phyloP scores from a whole-genome alignment of 2,888 invertebrate species.

The Brassicogethes aeneus region DNA sequence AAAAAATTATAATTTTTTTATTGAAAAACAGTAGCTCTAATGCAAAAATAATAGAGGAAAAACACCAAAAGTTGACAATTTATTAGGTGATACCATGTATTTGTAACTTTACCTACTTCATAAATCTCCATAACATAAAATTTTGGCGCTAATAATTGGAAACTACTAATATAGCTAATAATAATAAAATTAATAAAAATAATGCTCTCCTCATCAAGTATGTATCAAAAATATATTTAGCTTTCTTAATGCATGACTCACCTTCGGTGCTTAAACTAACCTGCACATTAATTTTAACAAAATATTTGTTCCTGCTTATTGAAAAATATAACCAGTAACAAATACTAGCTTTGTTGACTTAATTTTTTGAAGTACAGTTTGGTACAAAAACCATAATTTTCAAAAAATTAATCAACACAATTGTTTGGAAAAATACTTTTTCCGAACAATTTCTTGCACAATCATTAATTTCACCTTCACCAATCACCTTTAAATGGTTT shows the following conservation, averaged over 20 bases:
- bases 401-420: background rate
- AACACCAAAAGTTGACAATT: background rate
- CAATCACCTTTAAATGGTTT: background rate
- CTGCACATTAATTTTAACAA: constrained; percentile 3
- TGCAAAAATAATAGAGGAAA: too few species aligned
- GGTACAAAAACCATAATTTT: background rate
- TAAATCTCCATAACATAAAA: too few species aligned
- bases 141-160: too few species aligned
- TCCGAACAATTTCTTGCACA: background rate
- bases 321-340: background rate
- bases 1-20: too few species aligned
- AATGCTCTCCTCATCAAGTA: constrained; percentile 37
- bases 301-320: background rate
- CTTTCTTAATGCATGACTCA: constrained; percentile 13
- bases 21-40: too few species aligned
- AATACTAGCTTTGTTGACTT: too few species aligned
- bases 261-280: constrained; percentile 9
- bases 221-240: constrained; percentile 21
- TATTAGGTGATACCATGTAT: too few species aligned
- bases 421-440: background rate
- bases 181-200: constrained; percentile 8
- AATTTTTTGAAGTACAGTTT: too few species aligned
- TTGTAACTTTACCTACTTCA: too few species aligned
- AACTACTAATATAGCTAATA: constrained; percentile 4
- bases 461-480: background rate